Conservation (phyloP, 2,888 invertebrate species). For the Coenonympha arcania region DNA sequence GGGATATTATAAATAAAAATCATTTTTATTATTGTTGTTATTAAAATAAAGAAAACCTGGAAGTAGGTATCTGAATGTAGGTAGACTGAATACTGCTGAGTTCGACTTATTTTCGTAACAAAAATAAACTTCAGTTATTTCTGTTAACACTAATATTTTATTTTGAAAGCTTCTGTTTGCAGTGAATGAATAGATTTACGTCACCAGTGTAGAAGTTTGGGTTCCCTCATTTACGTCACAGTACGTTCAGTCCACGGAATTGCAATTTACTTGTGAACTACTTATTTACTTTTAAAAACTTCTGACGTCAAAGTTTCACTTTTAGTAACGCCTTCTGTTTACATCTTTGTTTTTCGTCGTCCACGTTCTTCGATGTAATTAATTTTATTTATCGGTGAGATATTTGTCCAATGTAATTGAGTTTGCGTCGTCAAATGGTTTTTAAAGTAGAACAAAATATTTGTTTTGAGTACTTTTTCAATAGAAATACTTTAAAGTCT, state of each 20-base stretch:
- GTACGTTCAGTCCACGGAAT: conserved; percentile 19
- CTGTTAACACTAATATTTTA: neutral
- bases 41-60: no score
- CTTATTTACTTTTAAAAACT: conserved; percentile 11
- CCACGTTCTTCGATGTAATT: neutral
- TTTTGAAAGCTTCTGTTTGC: conserved; percentile 5
- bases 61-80: neutral
- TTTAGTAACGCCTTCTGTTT: conserved; percentile 18
- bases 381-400: neutral
- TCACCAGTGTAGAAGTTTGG: conserved; percentile 23
- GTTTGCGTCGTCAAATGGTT: no score
- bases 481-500: no score
- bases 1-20: no score
- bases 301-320: conserved; percentile 20
- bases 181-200: conserved; percentile 24
- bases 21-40: no score
- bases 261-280: conserved; percentile 21
- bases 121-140: neutral
- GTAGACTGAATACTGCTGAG: neutral
- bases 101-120: neutral
- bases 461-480: no score
- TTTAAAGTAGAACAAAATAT: no score
- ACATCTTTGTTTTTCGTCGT: neutral
- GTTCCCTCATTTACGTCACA: conserved; percentile 26
- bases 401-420: neutral